Evolutionary conservation across 2,888 invertebrate genomes (phyloP).

Genomic region (Drosophila falleni): DNA sequence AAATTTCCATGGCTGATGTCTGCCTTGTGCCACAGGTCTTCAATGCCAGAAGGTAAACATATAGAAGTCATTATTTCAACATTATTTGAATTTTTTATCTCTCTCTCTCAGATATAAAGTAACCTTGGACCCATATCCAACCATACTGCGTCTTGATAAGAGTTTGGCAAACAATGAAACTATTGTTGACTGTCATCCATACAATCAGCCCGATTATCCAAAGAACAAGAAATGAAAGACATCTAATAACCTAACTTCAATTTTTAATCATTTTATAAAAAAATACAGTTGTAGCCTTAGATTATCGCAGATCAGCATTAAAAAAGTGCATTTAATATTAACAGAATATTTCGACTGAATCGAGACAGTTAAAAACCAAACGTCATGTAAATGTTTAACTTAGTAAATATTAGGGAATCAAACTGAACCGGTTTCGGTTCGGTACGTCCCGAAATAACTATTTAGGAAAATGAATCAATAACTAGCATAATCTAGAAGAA

Average conservation of each 20-base stretch:
- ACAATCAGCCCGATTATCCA: constrained; percentile 96
- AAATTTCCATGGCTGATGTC: constrained; percentile 96
- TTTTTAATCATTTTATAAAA: background rate
- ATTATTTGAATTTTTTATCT: background rate
- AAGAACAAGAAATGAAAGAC: constrained; percentile 88
- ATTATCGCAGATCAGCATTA: background rate
- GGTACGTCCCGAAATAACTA: too few relatives aligned
- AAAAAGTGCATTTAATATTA: background rate
- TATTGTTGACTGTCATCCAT: constrained; percentile 95
- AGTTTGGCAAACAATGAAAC: constrained; percentile 94
- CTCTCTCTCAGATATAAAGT: constrained; percentile 91
- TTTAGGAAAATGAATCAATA: too few relatives aligned
- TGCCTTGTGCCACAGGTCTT: constrained; percentile 98
- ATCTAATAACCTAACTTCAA: background rate
- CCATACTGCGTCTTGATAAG: constrained; percentile 93
- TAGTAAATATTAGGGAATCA: too few relatives aligned
- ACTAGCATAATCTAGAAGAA: too few relatives aligned
- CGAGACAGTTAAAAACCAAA: background rate
- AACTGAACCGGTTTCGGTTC: too few relatives aligned
- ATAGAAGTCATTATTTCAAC: background rate
- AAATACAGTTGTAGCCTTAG: background rate
- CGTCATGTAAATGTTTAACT: too few relatives aligned
- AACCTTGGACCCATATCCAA: constrained; percentile 94
- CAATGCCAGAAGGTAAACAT: constrained; percentile 89
- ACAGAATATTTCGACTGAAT: background rate